Base-by-base conservation (phyloP, 2,113 vertebrate species). In the Etheostoma spectabile region DNA sequence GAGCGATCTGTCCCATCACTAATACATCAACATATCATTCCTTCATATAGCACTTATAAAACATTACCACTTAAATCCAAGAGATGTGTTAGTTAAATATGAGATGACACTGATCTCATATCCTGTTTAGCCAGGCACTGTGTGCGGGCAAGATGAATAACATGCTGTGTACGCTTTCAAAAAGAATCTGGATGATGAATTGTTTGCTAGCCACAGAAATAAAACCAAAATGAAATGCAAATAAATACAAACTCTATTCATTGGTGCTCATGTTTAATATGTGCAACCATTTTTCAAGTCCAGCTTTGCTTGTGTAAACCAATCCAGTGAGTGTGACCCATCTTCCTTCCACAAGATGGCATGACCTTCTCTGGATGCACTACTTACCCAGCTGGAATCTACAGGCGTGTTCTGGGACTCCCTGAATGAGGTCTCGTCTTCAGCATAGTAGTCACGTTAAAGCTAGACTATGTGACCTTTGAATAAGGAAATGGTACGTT, bases 331-430 rank as follows among this genome's bases (percentile, higher is more conserved):
- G 73, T 60, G 66, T n/a, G 61, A 45, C 16, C 48, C 15, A 8
- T 13, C 33, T 38, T 59, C 14, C 53, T 13, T 57, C 89, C 91
- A 91, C 82, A 65, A 90, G 91, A 79, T 71, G 89, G 88, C 82
- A 78, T 11, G 27, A 69, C 68, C 27, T 53, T 42, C 82, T 57
- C 10, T 70, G 53, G 53, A 66, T 56, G 68, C 51, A 48, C 24
- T 68, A 16, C 52, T 69, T 12, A 4, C 19, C 51, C 11, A 6
- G n/a, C 52, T 51, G 27, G 18, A 16, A 35, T n/a, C 5, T 4
- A 14, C 61, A 10, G 38, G 10, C 38, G 2, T 1, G 45, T 59
- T 51, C 45, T 69, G 63, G 64, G 56, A 8, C 19, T 52, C 21
- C 6, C 24, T 57, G 1, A 49, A 8, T 15, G 12, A 35, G 19